Conservation (phyloP, 2,797 vertebrate genomes). For the Falco berigora region DNA sequence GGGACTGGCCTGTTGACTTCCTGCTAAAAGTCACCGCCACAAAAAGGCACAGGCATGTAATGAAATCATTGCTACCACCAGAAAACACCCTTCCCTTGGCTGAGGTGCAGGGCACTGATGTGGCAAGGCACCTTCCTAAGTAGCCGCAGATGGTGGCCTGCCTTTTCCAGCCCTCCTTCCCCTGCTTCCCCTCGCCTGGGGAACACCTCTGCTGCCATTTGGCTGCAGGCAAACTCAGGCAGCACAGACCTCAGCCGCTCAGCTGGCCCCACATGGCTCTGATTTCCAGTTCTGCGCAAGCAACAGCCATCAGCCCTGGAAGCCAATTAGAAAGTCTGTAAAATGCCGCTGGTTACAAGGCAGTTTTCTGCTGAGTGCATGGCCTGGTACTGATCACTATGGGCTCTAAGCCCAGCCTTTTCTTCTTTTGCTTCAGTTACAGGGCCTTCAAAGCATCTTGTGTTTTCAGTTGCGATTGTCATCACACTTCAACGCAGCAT, state of each 20-base stretch:
- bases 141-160: background rate
- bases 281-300: constrained; percentile 9
- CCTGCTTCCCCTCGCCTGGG: background rate
- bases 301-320: constrained; percentile 25
- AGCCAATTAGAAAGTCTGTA: constrained; percentile 38
- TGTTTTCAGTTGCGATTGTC: constrained; percentile 54
- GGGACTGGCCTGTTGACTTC: background rate
- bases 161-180: background rate
- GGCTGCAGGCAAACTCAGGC: background rate
- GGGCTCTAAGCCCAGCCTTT: constrained; percentile 38
- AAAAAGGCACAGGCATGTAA: background rate
- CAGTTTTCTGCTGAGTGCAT: background rate
- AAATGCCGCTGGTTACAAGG: constrained; percentile 20
- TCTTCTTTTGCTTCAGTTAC: constrained; percentile 38
- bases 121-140: background rate
- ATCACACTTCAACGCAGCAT: constrained; percentile 34
- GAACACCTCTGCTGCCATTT: background rate
- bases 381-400: constrained; percentile 42
- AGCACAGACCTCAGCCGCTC: background rate
- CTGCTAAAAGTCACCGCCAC: background rate
- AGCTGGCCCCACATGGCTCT: background rate
- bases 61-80: background rate
- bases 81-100: background rate
- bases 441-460: background rate
- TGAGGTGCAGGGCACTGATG: background rate